phyloP scores from a whole-genome alignment of 92 coral and sea anemone genomes.

The Blastomussa wellsi region DNA sequence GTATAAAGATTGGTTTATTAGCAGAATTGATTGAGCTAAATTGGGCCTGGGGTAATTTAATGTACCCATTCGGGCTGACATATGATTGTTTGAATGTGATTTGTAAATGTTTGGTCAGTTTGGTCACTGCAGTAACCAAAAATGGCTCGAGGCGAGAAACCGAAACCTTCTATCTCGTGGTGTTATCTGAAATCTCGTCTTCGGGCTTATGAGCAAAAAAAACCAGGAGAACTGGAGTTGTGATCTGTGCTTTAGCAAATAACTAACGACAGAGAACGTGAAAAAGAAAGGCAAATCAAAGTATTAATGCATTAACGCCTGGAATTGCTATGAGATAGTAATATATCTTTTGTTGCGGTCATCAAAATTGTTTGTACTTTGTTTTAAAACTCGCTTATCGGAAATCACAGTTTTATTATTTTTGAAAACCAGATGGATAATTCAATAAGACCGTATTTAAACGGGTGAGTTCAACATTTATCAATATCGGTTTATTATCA shows the following conservation, averaged over 20 bases:
- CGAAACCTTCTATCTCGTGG: slow-evolving; percentile 16
- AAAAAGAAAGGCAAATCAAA: not conserved
- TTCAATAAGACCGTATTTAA: not conserved
- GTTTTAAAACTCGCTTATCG: slow-evolving; percentile 10
- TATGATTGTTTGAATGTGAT: slow-evolving; percentile 27
- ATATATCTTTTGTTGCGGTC: slow-evolving; percentile 7
- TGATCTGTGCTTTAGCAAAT: not conserved
- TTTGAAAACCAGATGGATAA: slow-evolving; percentile 11
- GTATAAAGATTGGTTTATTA: not conserved
- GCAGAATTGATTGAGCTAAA: not conserved
- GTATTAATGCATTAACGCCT: not conserved
- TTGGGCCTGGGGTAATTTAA: not conserved
- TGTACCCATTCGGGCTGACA: slow-evolving; percentile 21
- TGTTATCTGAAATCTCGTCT: slow-evolving; percentile 29
- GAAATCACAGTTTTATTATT: slow-evolving; percentile 21
- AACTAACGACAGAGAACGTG: not conserved
- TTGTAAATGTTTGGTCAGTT: not conserved
- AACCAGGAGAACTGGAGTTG: slow-evolving; percentile 12
- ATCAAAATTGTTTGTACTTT: slow-evolving; percentile 16
- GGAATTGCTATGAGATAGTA: not conserved
- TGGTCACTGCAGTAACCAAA: not conserved
- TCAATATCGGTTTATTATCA: not conserved
- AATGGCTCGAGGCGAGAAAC: slow-evolving; percentile 29
- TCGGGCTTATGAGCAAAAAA: slow-evolving; percentile 12
- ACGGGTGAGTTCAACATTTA: not conserved